A percentile compares a stretch with the other conserved stretches of the same genome.
These are phyloP conservation scores for Phrynocephalus forsythii DNA, from an alignment of 2,797 vertebrate species.

Conservation along the genomic window DNA sequence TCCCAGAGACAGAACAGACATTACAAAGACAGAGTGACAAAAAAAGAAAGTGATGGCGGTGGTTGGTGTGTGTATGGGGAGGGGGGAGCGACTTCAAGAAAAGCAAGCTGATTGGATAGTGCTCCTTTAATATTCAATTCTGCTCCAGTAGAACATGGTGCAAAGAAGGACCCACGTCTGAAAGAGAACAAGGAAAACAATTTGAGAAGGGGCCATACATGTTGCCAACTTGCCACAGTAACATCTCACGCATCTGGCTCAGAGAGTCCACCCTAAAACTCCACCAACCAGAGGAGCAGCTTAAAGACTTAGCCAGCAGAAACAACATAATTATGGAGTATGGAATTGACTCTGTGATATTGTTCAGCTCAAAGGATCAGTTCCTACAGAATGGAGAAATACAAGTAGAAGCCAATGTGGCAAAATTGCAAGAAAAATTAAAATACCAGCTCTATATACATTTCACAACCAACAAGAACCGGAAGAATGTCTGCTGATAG, in stretches of 20 bases:
- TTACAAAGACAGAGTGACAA: not conserved
- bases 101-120: not conserved
- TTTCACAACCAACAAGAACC: not conserved
- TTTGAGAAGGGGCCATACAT: not conserved
- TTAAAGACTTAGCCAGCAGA: not conserved
- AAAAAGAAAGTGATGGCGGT: too few relatives aligned
- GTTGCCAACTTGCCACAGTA: not conserved
- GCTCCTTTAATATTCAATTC: constrained; percentile 75
- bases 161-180: constrained; percentile 82
- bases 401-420: not conserved
- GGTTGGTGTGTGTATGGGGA: too few relatives aligned
- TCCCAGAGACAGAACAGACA: not conserved
- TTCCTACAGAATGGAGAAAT: constrained; percentile 18
- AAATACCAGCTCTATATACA: too few relatives aligned
- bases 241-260: not conserved
- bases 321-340: constrained; percentile 19
- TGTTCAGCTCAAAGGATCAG: not conserved
- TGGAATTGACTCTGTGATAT: not conserved
- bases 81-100: constrained; percentile 23
- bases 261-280: not conserved
- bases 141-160: constrained; percentile 84
- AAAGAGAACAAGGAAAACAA: constrained; percentile 34
- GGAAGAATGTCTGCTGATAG: not conserved
- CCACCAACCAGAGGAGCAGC: constrained; percentile 2
- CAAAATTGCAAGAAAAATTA: too few relatives aligned